phyloP scores from a whole-genome alignment of 2,888 invertebrate species.

The Drosophila anomalipes region DNA sequence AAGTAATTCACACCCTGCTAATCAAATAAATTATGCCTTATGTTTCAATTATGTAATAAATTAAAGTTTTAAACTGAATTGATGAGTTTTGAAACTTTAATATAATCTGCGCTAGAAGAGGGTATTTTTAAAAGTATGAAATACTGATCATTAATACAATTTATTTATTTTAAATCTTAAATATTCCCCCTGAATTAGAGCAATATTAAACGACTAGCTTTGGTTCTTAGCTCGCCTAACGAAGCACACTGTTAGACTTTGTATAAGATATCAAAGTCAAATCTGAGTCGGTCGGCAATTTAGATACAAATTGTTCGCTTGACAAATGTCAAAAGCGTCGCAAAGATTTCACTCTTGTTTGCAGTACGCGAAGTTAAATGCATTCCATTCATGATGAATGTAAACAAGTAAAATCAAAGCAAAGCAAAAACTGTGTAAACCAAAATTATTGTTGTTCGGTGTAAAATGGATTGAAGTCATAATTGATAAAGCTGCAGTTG shows the following conservation, averaged over 20 bases:
- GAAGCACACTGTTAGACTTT: not conserved
- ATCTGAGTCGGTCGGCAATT: not conserved
- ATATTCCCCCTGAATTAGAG: not conserved
- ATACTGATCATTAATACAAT: not conserved
- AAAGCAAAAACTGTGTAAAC: constrained; percentile 15
- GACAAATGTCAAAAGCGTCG: not conserved
- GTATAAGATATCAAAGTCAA: not conserved
- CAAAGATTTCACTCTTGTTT: not conserved
- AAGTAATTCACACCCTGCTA: not conserved
- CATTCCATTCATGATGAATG: constrained; percentile 40
- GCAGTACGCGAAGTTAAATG: not conserved
- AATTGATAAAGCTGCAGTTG: constrained; percentile 62
- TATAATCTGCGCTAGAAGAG: not conserved
- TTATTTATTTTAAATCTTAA: not conserved
- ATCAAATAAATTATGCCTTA: not conserved
- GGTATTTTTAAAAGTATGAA: not conserved
- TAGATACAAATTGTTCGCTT: not conserved
- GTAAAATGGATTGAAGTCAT: constrained; percentile 41
- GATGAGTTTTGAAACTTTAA: not conserved
- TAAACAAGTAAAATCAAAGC: constrained; percentile 37
- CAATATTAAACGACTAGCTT: not conserved
- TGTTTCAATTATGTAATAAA: not conserved
- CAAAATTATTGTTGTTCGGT: constrained; percentile 5
- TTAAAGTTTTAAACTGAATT: not conserved
- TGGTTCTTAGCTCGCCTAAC: too few species aligned